These are phyloP conservation scores for Euborellia annulipes DNA, from an alignment of 1,140 invertebrate species.

Conservation along the genomic window DNA sequence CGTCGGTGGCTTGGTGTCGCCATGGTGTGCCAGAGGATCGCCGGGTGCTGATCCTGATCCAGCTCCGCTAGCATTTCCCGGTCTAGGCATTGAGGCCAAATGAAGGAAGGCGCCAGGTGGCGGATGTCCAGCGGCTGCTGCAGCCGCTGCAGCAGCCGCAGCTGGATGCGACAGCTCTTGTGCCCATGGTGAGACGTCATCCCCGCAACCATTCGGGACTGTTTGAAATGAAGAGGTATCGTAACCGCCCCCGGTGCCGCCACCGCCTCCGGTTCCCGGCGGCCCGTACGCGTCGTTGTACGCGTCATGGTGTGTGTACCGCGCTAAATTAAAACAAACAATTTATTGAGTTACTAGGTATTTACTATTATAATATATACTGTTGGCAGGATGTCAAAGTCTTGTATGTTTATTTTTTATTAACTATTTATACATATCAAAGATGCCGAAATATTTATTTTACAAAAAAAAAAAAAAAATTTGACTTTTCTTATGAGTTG, in stretches of 20 bases:
- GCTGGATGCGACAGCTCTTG: conserved; percentile 22
- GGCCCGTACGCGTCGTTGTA: conserved; percentile 43
- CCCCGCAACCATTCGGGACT: conserved; percentile 42
- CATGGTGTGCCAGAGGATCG: conserved; percentile 32
- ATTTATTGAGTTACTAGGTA: too few relatives aligned
- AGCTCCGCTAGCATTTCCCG: conserved; percentile 19
- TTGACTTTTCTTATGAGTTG: too few relatives aligned
- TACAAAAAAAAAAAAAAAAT: too few relatives aligned
- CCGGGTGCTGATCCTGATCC: conserved; percentile 20
- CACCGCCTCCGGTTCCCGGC: conserved; percentile 17
- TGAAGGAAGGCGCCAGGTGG: conserved; percentile 12
- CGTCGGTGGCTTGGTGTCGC: conserved; percentile 44
- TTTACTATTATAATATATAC: too few relatives aligned
- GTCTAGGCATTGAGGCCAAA: background rate
- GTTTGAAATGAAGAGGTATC: conserved; percentile 61
- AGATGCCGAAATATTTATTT: too few relatives aligned
- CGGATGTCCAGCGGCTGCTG: conserved; percentile 20
- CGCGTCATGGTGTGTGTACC: conserved; percentile 41
- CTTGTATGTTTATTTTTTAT: too few relatives aligned
- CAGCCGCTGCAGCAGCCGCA: conserved; percentile 29
- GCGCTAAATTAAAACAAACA: too few relatives aligned
- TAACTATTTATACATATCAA: too few relatives aligned
- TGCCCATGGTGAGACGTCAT: conserved; percentile 22
- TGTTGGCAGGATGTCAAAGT: too few relatives aligned
- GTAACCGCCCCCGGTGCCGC: conserved; percentile 26